phyloP scores from a whole-genome alignment of 2,888 invertebrate species.

The Syrphus vitripennis region DNA sequence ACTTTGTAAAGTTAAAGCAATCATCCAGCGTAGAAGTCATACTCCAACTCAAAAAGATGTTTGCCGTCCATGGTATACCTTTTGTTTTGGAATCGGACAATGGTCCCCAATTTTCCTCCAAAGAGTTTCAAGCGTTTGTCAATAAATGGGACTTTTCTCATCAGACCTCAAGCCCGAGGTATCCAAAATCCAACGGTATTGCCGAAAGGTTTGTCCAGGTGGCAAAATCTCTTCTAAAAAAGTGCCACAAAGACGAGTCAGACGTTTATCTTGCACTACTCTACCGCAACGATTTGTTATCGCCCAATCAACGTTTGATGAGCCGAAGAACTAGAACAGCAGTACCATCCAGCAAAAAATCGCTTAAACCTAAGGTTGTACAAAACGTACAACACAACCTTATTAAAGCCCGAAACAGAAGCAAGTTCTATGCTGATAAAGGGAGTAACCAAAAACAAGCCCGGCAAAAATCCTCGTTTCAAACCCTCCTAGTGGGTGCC shows the following conservation, averaged over 20 bases:
- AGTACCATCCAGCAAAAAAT: conserved; percentile 34
- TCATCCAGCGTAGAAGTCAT: no score
- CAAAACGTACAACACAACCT: conserved; percentile 22
- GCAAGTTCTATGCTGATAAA: conserved; percentile 36
- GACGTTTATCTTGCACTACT: conserved; percentile 29
- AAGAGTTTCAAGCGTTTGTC: conserved; percentile 21
- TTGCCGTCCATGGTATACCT: conserved; percentile 24
- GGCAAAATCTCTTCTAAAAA: conserved; percentile 27
- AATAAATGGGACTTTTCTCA: conserved; percentile 36
- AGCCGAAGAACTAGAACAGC: conserved; percentile 53
- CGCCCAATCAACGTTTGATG: conserved; percentile 39
- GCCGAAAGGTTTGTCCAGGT: conserved; percentile 27
- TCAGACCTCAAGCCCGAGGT: conserved; percentile 45
- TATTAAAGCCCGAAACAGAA: background rate
- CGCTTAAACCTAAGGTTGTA: conserved; percentile 69
- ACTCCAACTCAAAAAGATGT: no score
- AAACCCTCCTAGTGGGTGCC: no score
- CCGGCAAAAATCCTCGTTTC: no score
- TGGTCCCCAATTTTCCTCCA: conserved; percentile 33
- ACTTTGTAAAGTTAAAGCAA: conserved; percentile 19
- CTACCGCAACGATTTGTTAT: conserved; percentile 25
- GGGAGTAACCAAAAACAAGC: conserved; percentile 25
- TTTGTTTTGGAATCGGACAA: conserved; percentile 30
- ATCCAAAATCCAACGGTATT: conserved; percentile 42
- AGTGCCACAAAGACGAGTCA: conserved; percentile 27